Percentiles rank a stretch among this genome's conserved stretches.
These are phyloP conservation scores for Balaeniceps rex DNA, from an alignment of 2,113 vertebrate species.

Conservation along the genomic window DNA sequence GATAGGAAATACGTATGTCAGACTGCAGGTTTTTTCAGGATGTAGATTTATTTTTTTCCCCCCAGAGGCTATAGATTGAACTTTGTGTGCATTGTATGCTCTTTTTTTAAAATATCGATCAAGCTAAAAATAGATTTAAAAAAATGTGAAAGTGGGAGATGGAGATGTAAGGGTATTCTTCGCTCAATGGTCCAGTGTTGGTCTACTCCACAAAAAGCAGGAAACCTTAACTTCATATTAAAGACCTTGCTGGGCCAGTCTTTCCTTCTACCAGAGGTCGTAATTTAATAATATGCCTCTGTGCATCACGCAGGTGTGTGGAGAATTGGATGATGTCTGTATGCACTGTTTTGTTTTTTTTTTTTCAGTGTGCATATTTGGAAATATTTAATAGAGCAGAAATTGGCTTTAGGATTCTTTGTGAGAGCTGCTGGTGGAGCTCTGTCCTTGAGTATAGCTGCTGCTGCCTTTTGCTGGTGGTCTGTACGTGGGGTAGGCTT, in stretches of 20 bases:
- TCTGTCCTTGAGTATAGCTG: neutral
- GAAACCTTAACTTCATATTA: neutral
- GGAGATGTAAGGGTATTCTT: neutral
- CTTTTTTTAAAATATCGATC: neutral
- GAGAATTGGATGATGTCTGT: neutral
- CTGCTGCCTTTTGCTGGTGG: neutral
- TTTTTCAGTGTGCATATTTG: neutral
- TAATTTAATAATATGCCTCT: neutral
- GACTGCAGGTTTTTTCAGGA: neutral
- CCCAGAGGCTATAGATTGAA: neutral
- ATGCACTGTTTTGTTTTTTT: neutral
- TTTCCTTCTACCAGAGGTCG: neutral
- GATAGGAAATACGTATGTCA: neutral
- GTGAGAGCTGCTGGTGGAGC: neutral
- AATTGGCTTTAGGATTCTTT: neutral
- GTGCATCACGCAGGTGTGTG: neutral
- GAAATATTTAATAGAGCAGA: neutral
- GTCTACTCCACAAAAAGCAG: neutral
- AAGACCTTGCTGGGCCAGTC: neutral
- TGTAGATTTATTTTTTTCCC: neutral
- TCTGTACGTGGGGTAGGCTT: neutral
- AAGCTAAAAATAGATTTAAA: neutral
- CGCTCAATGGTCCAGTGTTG: neutral
- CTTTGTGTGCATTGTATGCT: neutral
- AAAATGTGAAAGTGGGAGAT: neutral